A percentile compares a stretch with the other conserved stretches of the same genome.
phyloP scores from a whole-genome alignment of 2,888 invertebrate species.

The Phorcus lineatus region DNA sequence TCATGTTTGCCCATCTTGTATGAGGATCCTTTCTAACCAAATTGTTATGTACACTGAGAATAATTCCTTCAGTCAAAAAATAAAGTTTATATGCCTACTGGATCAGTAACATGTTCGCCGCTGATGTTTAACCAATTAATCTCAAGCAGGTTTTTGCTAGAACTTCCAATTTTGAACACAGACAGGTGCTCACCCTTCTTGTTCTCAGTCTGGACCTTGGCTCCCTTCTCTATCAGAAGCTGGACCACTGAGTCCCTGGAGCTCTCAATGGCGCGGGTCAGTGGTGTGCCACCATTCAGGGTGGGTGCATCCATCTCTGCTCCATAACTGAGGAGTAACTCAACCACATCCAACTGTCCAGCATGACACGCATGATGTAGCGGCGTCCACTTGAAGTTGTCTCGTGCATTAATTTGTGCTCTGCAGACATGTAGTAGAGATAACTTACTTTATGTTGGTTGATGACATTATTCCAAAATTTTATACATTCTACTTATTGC shows the following conservation, averaged over 20 bases:
- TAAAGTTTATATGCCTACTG: too few relatives aligned
- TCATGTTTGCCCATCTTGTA: too few relatives aligned
- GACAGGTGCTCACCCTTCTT: slow-evolving; percentile 69
- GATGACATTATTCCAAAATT: too few relatives aligned
- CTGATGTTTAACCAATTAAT: too few relatives aligned
- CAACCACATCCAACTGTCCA: slow-evolving; percentile 73
- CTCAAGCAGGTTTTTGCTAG: too few relatives aligned
- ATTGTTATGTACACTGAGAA: too few relatives aligned
- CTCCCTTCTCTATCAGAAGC: slow-evolving; percentile 71
- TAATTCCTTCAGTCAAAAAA: too few relatives aligned
- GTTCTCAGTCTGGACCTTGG: slow-evolving; percentile 73
- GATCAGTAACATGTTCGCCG: too few relatives aligned
- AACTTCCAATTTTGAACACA: too few relatives aligned
- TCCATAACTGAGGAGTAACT: slow-evolving; percentile 70
- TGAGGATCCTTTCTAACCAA: too few relatives aligned
- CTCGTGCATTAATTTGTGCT: slow-evolving; percentile 72
- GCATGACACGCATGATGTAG: slow-evolving; percentile 75
- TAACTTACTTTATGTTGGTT: too few relatives aligned
- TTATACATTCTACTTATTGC: too few relatives aligned
- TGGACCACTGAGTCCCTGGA: slow-evolving; percentile 72
- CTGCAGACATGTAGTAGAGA: slow-evolving; percentile 47
- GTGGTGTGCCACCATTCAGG: slow-evolving; percentile 74
- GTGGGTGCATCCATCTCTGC: slow-evolving; percentile 73
- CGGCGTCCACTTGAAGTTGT: slow-evolving; percentile 76
- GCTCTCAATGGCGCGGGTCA: slow-evolving; percentile 75